phyloP scores from a whole-genome alignment of 2,888 invertebrate species.

The Erebia epiphron region DNA sequence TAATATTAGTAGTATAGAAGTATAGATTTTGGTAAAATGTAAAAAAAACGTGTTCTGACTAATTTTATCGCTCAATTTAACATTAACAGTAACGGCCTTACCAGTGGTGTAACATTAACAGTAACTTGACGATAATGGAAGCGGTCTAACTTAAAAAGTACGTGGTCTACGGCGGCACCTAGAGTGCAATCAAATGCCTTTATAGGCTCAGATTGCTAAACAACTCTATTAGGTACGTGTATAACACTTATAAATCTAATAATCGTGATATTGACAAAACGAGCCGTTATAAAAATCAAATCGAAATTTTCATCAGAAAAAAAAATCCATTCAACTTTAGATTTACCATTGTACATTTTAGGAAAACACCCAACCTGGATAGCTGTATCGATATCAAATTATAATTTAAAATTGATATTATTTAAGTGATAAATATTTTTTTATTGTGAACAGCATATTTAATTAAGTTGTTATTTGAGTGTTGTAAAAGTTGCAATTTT shows the following conservation, averaged over 20 bases:
- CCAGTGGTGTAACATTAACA: too few species aligned
- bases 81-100: too few species aligned
- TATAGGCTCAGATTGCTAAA: constrained; percentile 28
- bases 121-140: too few species aligned
- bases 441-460: background rate
- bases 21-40: too few species aligned
- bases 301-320: background rate
- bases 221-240: constrained; percentile 29
- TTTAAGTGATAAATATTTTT: too few species aligned
- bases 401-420: constrained; percentile 1
- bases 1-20: too few species aligned
- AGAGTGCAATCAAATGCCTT: constrained; percentile 4
- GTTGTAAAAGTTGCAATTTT: too few species aligned
- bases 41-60: too few species aligned
- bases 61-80: too few species aligned
- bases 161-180: background rate
- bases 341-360: background rate
- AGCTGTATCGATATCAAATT: constrained; percentile 5
- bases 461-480: background rate
- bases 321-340: background rate
- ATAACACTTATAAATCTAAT: constrained; percentile 25
- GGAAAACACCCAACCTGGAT: background rate
- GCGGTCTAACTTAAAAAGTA: background rate
- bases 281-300: constrained; percentile 11
- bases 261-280: constrained; percentile 20